Evolutionary conservation across 2,888 invertebrate genomes (phyloP).

Genomic region (Darwinula stevensoni): DNA sequence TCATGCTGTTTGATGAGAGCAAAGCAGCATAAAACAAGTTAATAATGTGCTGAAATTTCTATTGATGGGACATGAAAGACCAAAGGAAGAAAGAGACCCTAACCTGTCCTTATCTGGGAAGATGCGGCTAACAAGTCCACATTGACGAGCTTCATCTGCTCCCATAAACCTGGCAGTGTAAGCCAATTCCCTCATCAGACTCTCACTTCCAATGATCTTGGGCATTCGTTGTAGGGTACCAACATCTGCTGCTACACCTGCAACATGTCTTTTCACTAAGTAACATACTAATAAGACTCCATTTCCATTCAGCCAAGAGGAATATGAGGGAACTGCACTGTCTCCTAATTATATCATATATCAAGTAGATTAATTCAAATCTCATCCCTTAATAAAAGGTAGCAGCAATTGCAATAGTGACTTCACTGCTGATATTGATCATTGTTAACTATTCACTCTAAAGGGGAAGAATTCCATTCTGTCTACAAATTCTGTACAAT

Average conservation of each 20-base stretch:
- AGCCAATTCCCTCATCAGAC: conserved; percentile 56
- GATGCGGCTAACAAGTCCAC: conserved; percentile 53
- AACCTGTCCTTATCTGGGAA: conserved; percentile 18
- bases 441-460: no score
- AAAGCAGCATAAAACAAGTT: conserved; percentile 11
- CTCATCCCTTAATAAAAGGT: no score
- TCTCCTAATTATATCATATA: no score
- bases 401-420: no score
- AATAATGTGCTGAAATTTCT: neutral
- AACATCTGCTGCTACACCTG: conserved; percentile 83
- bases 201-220: conserved; percentile 58
- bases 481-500: no score
- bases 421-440: no score
- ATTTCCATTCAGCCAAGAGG: no score
- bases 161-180: conserved; percentile 53
- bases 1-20: conserved; percentile 25
- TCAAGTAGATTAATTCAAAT: no score
- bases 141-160: conserved; percentile 43
- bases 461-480: no score
- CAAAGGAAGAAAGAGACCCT: neutral
- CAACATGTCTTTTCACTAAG: conserved; percentile 11
- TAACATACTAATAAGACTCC: no score
- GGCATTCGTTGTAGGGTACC: conserved; percentile 78
- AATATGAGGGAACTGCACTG: no score
- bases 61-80: no score